Conservation (phyloP, 2,113 vertebrate species). For the Oncorhynchus kisutch region DNA sequence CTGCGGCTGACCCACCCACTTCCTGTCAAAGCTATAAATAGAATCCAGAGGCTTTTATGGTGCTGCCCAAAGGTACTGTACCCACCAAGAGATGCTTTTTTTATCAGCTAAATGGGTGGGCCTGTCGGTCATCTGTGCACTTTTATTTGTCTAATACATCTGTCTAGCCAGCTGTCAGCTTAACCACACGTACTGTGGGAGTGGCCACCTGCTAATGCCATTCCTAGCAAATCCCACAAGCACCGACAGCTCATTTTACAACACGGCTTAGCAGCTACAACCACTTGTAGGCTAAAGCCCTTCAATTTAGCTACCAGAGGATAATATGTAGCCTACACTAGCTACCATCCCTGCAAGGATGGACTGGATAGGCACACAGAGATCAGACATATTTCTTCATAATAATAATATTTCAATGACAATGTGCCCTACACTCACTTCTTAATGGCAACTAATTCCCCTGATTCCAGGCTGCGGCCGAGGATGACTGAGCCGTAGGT, state of each 20-base stretch:
- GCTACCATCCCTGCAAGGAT: not conserved
- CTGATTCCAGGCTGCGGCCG: constrained; percentile 90
- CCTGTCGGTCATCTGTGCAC: not conserved
- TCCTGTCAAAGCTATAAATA: constrained; percentile 15
- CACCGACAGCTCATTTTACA: not conserved
- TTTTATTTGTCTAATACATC: not conserved
- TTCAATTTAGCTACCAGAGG: not conserved
- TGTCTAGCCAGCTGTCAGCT: constrained; percentile 12
- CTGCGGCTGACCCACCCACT: not conserved
- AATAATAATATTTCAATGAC: not conserved
- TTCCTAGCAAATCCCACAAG: not conserved
- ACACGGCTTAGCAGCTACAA: not conserved
- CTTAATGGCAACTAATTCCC: constrained; percentile 94
- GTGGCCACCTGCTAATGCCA: constrained; percentile 5
- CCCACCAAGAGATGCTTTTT: constrained; percentile 21
- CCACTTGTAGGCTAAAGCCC: not conserved
- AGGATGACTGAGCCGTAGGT: constrained; percentile 95
- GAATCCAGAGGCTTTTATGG: not conserved
- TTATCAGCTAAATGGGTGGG: constrained; percentile 14
- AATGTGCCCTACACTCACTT: constrained; percentile 76
- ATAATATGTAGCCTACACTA: not conserved
- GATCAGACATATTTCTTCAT: no score
- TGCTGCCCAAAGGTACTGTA: not conserved
- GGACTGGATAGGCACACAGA: not conserved
- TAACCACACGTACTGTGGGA: constrained; percentile 1